Evolutionary conservation across 2,797 vertebrate genomes (phyloP).

Genomic region (Urocyon cinereoargenteus): DNA sequence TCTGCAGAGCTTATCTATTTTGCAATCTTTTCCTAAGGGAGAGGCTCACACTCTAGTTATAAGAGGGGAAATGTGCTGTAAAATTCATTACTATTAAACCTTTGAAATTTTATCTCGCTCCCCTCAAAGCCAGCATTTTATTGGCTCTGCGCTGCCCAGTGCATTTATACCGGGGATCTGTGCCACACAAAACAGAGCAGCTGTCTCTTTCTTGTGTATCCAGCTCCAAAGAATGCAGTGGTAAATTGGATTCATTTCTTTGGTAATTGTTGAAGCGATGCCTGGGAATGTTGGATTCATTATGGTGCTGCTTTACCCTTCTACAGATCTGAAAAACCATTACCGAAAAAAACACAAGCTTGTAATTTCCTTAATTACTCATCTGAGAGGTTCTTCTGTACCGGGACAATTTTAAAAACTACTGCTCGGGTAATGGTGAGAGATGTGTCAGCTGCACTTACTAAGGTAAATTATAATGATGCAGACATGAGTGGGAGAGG

Average conservation of each 20-base stretch:
- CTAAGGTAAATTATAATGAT: neutral
- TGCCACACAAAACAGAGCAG: neutral
- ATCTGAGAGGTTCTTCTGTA: neutral
- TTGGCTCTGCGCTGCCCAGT: neutral
- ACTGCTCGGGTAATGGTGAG: too few relatives aligned
- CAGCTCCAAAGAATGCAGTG: neutral
- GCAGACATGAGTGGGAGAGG: too few relatives aligned
- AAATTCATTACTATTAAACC: neutral
- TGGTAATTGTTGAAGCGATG: neutral
- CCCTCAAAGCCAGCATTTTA: neutral
- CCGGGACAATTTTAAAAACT: neutral
- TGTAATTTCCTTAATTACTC: neutral
- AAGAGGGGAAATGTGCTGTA: neutral
- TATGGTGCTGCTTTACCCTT: neutral
- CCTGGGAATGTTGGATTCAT: neutral
- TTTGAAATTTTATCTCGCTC: neutral
- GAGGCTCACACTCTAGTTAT: neutral
- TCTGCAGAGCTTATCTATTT: neutral
- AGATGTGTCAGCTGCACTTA: rapidly evolving
- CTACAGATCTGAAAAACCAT: neutral
- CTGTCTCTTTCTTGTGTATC: neutral
- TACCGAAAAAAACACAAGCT: neutral
- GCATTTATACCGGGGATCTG: neutral
- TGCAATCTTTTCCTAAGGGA: neutral
- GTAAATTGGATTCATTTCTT: neutral